Base-by-base conservation (phyloP, 2,888 invertebrate genomes). In the Drosophila siamana region DNA sequence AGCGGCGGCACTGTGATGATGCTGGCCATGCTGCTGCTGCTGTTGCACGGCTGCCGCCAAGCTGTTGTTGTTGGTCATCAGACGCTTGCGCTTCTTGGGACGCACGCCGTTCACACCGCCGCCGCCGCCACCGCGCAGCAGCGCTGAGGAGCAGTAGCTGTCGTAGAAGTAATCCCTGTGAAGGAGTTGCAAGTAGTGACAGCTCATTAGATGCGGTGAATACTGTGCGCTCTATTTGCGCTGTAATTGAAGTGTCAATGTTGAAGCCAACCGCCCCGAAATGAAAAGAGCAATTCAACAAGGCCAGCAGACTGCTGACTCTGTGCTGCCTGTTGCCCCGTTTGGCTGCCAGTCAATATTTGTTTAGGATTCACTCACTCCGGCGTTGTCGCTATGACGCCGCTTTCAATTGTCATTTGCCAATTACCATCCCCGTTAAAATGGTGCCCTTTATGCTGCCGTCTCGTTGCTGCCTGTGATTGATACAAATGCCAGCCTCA, bases 111-210 rank as follows among this genome's bases (percentile, higher is more conserved):
- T 89, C 4, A 57, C 54, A 1, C 73, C 75, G 5, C 69, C 70
- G 0, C 73, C 76, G 0, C 67, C 80, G 0, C 75, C 84, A 1
- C 74, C 66, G 4, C 92, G 91, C 64, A 92, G 89, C 55, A 92
- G 67, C 19, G 92, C 86, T 51, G 92, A 92, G 13, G 92, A 91
- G 81, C 90, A 92, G 81, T 92, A 92, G 81, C 92, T 94, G 91
- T 94, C 94, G 83, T 94, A 94, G 91, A 94, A 94, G 90, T 94
- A 94, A 87, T 94, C 94, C 94, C 94, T 94, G 93, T 15, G 56
- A 41, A 33, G 1, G 11, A n/a, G 4, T 33, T 19, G 19, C 50
- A 52, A 65, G 43, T 8, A 54, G 51, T 46, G 40, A 66, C 64
- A 68, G 67, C 67, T 71, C 71, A 72, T 72, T 72, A 76, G 50